Evolutionary conservation across 2,888 invertebrate genomes (phyloP), one percentile per base, ranked within the genome.

Genomic region (Linyphia triangularis): DNA sequence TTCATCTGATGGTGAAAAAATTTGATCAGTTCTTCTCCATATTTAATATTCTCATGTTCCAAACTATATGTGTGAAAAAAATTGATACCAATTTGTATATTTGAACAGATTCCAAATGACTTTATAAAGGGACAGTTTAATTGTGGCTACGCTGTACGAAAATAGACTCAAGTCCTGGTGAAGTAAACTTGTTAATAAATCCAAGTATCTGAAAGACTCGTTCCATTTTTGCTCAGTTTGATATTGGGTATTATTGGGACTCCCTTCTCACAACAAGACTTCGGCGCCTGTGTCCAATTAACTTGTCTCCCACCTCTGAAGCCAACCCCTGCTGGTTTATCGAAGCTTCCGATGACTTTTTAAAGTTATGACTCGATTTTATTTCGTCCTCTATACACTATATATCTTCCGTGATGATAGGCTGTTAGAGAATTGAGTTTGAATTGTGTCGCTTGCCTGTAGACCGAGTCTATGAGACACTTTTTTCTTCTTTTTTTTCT

Each of bases 351-450:
- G 85, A 85, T 70, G 85, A 85, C 85, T 85, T 85, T 85, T 85
- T 85, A 85, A 85, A 85, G 77, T 85, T 85, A 85, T 72, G 78
- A 63, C 85, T 69, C 70, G 61, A 78, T 85, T 85, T 85, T 85
- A 85, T 84, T 84, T 77, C 77, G 77, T 77, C 75, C 51, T 84
- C 75, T 85, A 78, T 77, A 85, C 70, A 61, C 59, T 63, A 43
- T 78, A 85, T 77, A 78, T 78, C 78, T 77, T 43, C 67, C 61
- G 61, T 26, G 78, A 67, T 79, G 78, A 85, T 85, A 85, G 78
- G 85, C 78, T 85, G 85, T 85, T 85, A 85, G 85, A 78, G 85
- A 78, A 85, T 78, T 77, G 85, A 77, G 75, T 84, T 73, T 75
- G 75, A 84, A 70, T 51, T 78, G 69, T 85, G 9, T n/a, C 73